Base-by-base conservation (phyloP, 1,140 invertebrate species). In the Drosophila hydei region DNA sequence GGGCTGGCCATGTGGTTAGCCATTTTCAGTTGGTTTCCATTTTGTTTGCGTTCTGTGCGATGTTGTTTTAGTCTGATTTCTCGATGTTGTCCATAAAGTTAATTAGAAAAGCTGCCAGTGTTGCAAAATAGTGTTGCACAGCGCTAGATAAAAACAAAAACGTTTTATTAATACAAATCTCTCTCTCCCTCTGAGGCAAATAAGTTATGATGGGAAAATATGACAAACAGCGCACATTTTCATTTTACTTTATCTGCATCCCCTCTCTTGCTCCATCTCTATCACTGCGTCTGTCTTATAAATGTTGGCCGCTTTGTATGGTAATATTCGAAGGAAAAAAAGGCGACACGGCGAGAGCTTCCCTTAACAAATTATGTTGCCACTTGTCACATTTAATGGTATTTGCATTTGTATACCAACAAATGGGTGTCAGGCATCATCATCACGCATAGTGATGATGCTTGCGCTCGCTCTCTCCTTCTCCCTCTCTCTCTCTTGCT, bases 361-460 rank as follows among this genome's bases (percentile, higher is more conserved):
- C 74, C 55, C 84, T 72, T 79, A 79, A 81, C 79, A 88, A 88
- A 88, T 88, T 89, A 88, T 88, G 83, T 89, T 88, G 84, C 84
- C 84, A 89, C 83, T 88, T 88, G 83, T 88, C 83, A 88, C 83
- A 83, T 84, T 88, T 88, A 88, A 88, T 88, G 83, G 84, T 88
- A 88, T 88, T 87, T 87, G 83, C 83, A 87, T 87, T 87, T 87
- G 83, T 89, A 81, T 81, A 87, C 69, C 77, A 71, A 68, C 81
- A 78, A 88, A 85, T 33, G 30, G 30, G 81, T 87, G 81, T 80
- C 81, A 81, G 81, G 81, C 81, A 85, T 71, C 81, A 77, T 72
- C 65, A 75, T 42, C 72, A 84, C 77, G 77, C 77, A 76, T 69
- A 74, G 72, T 69, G 36, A 61, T 45, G 38, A 40, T 23, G 50